Evolutionary conservation across 2,797 vertebrate genomes (phyloP).

Genomic region (Myoxocephalus aenaeus): DNA sequence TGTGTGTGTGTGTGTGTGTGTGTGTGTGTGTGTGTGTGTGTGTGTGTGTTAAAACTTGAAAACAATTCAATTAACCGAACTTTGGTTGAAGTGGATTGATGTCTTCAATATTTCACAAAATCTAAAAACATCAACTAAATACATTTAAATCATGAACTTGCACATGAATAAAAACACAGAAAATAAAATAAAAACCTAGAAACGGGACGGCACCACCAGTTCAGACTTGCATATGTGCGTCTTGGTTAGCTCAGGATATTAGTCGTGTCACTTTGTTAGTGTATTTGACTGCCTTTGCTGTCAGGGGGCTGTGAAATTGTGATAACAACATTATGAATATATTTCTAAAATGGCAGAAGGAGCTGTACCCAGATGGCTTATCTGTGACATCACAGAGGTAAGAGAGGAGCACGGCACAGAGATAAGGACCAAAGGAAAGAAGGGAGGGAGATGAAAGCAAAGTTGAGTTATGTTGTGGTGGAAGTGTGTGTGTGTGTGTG

Average conservation of each 20-base stretch:
- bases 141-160: background rate
- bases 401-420: conserved; percentile 28
- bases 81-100: background rate
- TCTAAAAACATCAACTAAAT: background rate
- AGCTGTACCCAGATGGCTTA: conserved; percentile 60
- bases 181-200: background rate
- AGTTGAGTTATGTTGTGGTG: conserved; percentile 36
- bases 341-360: conserved; percentile 28
- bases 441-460: conserved; percentile 37
- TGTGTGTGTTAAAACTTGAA: too few species aligned
- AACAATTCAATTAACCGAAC: background rate
- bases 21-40: background rate
- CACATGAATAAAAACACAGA: background rate
- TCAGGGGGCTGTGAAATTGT: conserved; percentile 13
- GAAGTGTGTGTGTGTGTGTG: conserved; percentile 9
- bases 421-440: conserved; percentile 25
- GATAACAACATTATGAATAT: conserved; percentile 19
- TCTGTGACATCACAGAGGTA: conserved; percentile 53
- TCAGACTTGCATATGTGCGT: background rate
- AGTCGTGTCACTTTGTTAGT: conserved; percentile 13
- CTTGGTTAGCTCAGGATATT: conserved; percentile 27
- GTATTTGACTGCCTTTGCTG: conserved; percentile 20
- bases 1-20: conserved; percentile 2
- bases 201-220: conserved; percentile 2
- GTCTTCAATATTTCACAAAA: conserved; percentile 5